Conservation (phyloP, 2,113 vertebrate species). For the Odocoileus virginianus region DNA sequence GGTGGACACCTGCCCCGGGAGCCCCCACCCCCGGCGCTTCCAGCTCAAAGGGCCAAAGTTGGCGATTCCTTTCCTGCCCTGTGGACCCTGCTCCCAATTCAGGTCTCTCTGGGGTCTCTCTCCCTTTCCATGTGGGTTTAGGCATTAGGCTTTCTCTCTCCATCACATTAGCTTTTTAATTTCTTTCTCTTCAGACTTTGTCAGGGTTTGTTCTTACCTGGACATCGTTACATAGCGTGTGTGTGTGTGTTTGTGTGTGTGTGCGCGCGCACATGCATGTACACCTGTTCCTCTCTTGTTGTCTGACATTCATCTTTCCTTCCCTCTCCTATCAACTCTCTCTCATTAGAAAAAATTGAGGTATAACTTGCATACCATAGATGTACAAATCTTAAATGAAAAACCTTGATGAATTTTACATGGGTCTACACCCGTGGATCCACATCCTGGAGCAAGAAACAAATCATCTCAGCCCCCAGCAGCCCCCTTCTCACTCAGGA, state of each 20-base stretch:
- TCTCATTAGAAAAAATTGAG: not conserved
- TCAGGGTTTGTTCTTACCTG: not conserved
- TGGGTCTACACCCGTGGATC: not conserved
- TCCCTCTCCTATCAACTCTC: not conserved
- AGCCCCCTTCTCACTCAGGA: not conserved
- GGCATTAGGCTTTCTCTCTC: not conserved
- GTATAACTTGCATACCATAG: not conserved
- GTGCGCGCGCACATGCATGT: not conserved
- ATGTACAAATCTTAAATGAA: not conserved
- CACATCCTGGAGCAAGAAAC: not conserved
- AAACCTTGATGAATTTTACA: not conserved
- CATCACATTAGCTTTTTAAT: not conserved
- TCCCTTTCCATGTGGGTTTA: too few species aligned
- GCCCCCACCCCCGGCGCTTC: not conserved
- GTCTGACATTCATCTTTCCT: not conserved
- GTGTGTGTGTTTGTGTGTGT: not conserved
- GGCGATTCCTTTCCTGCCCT: not conserved
- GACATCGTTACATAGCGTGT: not conserved
- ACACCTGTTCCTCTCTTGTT: not conserved
- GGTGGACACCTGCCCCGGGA: not conserved
- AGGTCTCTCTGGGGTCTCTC: too few species aligned
- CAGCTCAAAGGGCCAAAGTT: too few species aligned
- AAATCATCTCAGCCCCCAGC: too few species aligned
- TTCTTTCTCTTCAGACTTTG: not conserved
- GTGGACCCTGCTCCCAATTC: not conserved